Conservation (phyloP, 1,140 invertebrate genomes). For the Drosophila athabasca region DNA sequence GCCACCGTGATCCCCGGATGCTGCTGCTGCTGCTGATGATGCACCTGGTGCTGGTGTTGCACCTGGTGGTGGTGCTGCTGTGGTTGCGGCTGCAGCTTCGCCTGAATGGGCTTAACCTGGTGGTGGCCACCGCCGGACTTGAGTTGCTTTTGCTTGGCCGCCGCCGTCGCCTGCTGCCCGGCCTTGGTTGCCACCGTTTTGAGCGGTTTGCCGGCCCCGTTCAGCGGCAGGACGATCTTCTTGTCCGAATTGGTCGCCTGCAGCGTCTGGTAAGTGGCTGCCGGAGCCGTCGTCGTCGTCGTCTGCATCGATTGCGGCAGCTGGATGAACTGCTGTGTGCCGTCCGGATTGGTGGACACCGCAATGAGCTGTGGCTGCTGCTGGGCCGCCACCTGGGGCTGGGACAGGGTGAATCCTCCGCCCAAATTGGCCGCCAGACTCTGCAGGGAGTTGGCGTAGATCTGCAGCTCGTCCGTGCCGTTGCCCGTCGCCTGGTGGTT, state of each 20-base stretch:
- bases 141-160: conserved; percentile 69
- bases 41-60: conserved; percentile 37
- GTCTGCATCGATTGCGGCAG: conserved; percentile 47
- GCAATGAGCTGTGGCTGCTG: conserved; percentile 72
- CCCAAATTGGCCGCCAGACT: conserved; percentile 72
- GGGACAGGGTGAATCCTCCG: conserved; percentile 65
- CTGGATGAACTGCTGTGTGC: conserved; percentile 78
- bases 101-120: conserved; percentile 75
- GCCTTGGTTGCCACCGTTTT: conserved; percentile 75
- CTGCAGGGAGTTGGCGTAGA: conserved; percentile 72
- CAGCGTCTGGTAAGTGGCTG: conserved; percentile 69
- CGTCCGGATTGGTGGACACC: conserved; percentile 74
- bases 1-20: conserved; percentile 38
- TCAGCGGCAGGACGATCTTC: conserved; percentile 70
- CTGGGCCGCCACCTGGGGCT: conserved; percentile 50
- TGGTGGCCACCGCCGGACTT: conserved; percentile 46
- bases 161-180: conserved; percentile 64
- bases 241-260: conserved; percentile 78
- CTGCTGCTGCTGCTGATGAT: conserved; percentile 41
- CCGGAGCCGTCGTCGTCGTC: conserved; percentile 20
- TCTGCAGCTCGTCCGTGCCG: conserved; percentile 62
- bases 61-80: conserved; percentile 35
- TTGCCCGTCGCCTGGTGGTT: conserved; percentile 14
- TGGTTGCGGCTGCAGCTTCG: conserved; percentile 61
- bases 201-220: conserved; percentile 52